A percentile compares a stretch with the other conserved stretches of the same genome.
Evolutionary conservation across 2,113 vertebrate species (phyloP).

Genomic region (Deroptyus accipitrinus): DNA sequence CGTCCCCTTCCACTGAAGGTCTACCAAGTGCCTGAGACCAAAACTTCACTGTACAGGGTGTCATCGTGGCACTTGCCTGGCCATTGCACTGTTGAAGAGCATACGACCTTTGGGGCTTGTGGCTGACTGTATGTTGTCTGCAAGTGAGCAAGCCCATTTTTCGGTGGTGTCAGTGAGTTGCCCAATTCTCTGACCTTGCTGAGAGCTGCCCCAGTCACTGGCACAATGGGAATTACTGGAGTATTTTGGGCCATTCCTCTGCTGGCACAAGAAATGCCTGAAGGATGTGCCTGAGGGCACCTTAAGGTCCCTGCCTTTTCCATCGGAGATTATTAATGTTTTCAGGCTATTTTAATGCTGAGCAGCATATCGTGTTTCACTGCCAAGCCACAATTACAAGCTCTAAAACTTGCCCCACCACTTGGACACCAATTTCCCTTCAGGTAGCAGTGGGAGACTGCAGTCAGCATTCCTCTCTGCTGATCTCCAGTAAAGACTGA

Average conservation of each 20-base stretch:
- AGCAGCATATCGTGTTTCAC: not conserved
- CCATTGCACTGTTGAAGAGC: not conserved
- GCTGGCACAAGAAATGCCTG: not conserved
- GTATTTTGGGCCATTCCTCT: not conserved
- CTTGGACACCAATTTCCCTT: not conserved
- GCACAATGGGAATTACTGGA: not conserved
- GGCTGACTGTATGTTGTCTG: not conserved
- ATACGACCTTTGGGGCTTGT: not conserved
- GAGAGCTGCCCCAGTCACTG: not conserved
- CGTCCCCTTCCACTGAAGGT: not conserved
- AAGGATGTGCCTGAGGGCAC: not conserved
- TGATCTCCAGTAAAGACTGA: not conserved
- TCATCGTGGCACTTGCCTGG: not conserved
- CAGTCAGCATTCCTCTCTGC: not conserved
- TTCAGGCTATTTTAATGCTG: not conserved
- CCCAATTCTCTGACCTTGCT: not conserved
- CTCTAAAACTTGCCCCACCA: rapidly evolving
- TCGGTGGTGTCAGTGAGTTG: not conserved
- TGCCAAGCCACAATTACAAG: not conserved
- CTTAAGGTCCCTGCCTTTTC: not conserved
- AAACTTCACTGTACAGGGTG: rapidly evolving
- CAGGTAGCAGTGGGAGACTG: not conserved
- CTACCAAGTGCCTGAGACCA: not conserved
- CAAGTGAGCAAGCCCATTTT: not conserved
- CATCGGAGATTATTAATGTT: not conserved